Conservation (phyloP, 2,888 invertebrate genomes). For the Sarcophaga variegata region DNA sequence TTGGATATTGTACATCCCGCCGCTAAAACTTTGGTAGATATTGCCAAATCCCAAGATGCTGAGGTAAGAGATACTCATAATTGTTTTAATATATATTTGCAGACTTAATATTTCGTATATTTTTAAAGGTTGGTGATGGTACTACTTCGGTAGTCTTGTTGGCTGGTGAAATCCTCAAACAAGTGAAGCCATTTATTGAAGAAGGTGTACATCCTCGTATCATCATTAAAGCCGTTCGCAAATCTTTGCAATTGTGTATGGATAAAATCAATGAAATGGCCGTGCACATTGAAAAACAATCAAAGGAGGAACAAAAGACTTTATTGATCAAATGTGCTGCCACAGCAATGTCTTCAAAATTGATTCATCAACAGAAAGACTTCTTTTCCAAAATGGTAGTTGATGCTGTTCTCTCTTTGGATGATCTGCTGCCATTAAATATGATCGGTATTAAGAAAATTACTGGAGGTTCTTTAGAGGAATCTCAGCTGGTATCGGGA, state of each 20-base stretch:
- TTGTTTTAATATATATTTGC: background rate
- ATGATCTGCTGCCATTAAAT: conserved; percentile 94
- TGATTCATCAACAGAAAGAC: conserved; percentile 97
- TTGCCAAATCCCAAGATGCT: conserved; percentile 99
- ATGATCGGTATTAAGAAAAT: conserved; percentile 99
- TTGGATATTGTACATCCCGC: conserved; percentile 99
- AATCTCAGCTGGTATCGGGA: conserved; percentile 93
- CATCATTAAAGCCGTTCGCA: conserved; percentile 93
- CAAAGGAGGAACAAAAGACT: conserved; percentile 82
- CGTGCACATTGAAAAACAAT: conserved; percentile 88
- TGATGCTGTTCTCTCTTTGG: conserved; percentile 95
- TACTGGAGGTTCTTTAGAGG: conserved; percentile 90
- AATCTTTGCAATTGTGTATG: conserved; percentile 90
- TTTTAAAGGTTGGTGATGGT: conserved; percentile 95
- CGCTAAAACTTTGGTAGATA: conserved; percentile 98
- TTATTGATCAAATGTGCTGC: conserved; percentile 94
- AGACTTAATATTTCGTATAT: background rate
- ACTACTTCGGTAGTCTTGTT: conserved; percentile 98
- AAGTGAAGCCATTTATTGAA: conserved; percentile 96
- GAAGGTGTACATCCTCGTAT: conserved; percentile 97
- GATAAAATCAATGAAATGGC: conserved; percentile 92
- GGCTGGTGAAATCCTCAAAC: conserved; percentile 97
- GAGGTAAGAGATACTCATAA: conserved; percentile 85
- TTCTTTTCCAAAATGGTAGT: conserved; percentile 99
- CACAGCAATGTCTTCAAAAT: conserved; percentile 98